Evolutionary conservation across 2,888 invertebrate genomes (phyloP).

Genomic region (Patella ulyssiponensis): DNA sequence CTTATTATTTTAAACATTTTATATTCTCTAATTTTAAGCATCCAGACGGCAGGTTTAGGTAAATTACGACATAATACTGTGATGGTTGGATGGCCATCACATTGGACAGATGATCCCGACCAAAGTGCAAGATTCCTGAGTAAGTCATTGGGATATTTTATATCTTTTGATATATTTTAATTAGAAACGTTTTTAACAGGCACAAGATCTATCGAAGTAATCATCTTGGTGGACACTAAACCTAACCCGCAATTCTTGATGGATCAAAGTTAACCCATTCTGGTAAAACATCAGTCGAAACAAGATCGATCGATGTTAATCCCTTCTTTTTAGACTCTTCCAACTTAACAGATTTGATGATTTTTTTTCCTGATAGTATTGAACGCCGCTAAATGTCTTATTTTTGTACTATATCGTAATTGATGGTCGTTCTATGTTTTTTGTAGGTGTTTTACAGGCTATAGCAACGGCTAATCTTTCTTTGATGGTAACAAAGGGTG

Average conservation of each 20-base stretch:
- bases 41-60: constrained; percentile 95
- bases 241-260: too few relatives aligned
- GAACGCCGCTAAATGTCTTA: too few relatives aligned
- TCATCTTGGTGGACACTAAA: too few relatives aligned
- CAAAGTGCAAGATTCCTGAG: not conserved
- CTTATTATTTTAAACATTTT: too few relatives aligned
- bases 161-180: not conserved
- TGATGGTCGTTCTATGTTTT: not conserved
- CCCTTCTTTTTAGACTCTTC: too few relatives aligned
- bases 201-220: too few relatives aligned
- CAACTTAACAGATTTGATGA: too few relatives aligned
- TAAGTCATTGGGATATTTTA: not conserved
- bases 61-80: constrained; percentile 98
- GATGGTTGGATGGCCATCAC: constrained; percentile 96
- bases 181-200: not conserved
- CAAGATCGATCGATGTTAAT: too few relatives aligned
- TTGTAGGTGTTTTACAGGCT: constrained; percentile 76
- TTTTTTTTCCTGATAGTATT: too few relatives aligned
- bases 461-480: constrained; percentile 86
- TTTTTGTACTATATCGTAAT: too few relatives aligned
- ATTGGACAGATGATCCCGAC: constrained; percentile 85
- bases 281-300: too few relatives aligned
- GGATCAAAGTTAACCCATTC: too few relatives aligned
- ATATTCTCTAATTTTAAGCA: constrained; percentile 75
- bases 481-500: constrained; percentile 94